Percentiles rank a stretch among this genome's conserved stretches.
These are phyloP conservation scores for Nephrotoma guestfalica DNA, from an alignment of 2,888 invertebrate species.

Conservation along the genomic window DNA sequence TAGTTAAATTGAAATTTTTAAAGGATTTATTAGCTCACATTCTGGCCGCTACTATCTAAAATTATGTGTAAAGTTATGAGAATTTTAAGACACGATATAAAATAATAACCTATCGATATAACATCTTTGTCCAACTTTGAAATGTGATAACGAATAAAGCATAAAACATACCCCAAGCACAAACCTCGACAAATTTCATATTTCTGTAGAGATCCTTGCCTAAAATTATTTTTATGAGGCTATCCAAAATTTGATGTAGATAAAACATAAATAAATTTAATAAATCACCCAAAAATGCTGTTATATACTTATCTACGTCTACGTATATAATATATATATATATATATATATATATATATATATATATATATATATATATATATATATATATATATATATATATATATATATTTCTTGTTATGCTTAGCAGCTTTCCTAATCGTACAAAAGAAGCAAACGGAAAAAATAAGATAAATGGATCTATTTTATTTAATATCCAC, in stretches of 20 bases:
- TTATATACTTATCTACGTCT: too few species aligned
- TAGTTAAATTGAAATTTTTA: too few species aligned
- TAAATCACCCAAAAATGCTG: not conserved
- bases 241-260: not conserved
- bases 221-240: not conserved
- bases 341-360: too few species aligned
- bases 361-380: too few species aligned
- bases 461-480: not conserved
- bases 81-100: too few species aligned
- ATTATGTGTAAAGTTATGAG: too few species aligned
- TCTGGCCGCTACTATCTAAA: too few species aligned
- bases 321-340: not conserved
- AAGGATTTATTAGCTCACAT: too few species aligned
- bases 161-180: not conserved
- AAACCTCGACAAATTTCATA: not conserved
- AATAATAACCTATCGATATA: too few species aligned
- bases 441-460: not conserved
- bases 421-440: not conserved
- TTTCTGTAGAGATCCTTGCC: not conserved
- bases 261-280: not conserved
- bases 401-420: not conserved
- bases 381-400: too few species aligned
- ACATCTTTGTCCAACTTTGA: not conserved
- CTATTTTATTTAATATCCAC: not conserved
- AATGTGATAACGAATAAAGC: not conserved